phyloP scores from a whole-genome alignment of 2,888 invertebrate genomes.

The Cheilosia pagana region DNA sequence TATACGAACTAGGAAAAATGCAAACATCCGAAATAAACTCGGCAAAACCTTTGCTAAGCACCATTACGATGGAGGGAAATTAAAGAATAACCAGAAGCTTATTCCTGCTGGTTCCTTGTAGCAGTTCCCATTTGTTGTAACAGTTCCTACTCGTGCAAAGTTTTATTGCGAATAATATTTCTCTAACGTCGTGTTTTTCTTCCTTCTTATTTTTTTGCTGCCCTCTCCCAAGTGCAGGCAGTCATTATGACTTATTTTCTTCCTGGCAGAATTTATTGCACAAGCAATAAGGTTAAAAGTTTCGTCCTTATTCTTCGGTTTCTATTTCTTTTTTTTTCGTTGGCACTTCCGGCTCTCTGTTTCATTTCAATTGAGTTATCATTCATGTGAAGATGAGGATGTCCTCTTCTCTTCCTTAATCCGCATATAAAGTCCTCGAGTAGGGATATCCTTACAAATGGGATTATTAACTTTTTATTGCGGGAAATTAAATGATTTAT shows the following conservation, averaged over 20 bases:
- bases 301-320: slow-evolving; percentile 47
- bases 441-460: slow-evolving; percentile 50
- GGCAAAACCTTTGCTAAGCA: neutral
- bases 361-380: slow-evolving; percentile 60
- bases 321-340: slow-evolving; percentile 8
- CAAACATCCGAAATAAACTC: slow-evolving; percentile 17
- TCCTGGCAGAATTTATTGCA: slow-evolving; percentile 59
- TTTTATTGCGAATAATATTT: slow-evolving; percentile 55
- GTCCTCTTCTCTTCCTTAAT: neutral
- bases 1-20: slow-evolving; percentile 10
- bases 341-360: slow-evolving; percentile 6
- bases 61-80: neutral
- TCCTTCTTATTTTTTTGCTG: neutral
- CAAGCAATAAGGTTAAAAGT: slow-evolving; percentile 64
- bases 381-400: slow-evolving; percentile 41
- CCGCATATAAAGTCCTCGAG: neutral
- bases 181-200: slow-evolving; percentile 16
- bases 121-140: neutral
- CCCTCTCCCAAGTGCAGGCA: slow-evolving; percentile 53
- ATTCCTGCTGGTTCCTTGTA: neutral
- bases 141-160: slow-evolving; percentile 15
- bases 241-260: slow-evolving; percentile 67
- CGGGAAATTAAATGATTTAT: slow-evolving; percentile 52
- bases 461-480: slow-evolving; percentile 61
- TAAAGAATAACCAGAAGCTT: slow-evolving; percentile 4